Conservation (phyloP, 2,113 vertebrate genomes). For the Leucoraja erinaceus region DNA sequence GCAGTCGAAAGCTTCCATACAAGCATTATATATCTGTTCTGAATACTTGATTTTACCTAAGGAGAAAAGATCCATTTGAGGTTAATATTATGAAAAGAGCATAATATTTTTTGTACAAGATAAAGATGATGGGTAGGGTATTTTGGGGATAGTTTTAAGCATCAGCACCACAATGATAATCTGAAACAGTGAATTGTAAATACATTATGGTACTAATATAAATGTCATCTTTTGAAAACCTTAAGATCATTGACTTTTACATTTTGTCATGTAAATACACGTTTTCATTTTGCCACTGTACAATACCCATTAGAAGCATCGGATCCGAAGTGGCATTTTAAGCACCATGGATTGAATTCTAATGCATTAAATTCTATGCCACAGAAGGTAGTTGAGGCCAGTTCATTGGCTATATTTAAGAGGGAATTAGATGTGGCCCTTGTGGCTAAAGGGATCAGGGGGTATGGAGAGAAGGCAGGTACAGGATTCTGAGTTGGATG, state of each 20-base stretch:
- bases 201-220: not conserved
- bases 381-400: too few species aligned
- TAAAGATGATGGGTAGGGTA: not conserved
- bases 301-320: not conserved
- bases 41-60: constrained; percentile 78
- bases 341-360: not conserved
- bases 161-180: not conserved
- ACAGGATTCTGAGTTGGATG: too few species aligned
- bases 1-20: constrained; percentile 64
- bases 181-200: not conserved
- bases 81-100: not conserved
- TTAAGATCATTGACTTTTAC: not conserved
- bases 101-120: not conserved
- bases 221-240: not conserved
- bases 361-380: too few species aligned
- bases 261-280: not conserved
- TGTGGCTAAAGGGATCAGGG: too few species aligned
- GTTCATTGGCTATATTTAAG: too few species aligned
- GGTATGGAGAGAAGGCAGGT: too few species aligned
- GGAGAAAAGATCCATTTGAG: constrained; percentile 36
- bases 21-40: constrained; percentile 70
- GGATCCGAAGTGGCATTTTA: not conserved
- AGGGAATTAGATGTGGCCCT: too few species aligned
- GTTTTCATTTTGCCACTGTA: not conserved
- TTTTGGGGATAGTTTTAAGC: not conserved